These are phyloP conservation scores for Scrobipalpa atriplicella DNA, from an alignment of 2,888 invertebrate species.

Conservation along the genomic window DNA sequence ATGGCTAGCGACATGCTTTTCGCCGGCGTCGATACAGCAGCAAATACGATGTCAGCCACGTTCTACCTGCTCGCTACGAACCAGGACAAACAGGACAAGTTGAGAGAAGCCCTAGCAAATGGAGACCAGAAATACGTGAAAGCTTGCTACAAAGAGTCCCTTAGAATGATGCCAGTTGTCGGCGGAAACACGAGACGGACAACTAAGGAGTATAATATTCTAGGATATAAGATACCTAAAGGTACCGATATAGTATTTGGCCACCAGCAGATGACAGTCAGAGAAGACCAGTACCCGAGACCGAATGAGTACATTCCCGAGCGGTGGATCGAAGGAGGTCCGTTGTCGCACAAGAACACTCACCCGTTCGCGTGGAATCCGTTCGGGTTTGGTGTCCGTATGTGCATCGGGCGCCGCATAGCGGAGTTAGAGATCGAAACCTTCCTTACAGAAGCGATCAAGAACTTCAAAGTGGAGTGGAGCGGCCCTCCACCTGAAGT, in stretches of 20 bases:
- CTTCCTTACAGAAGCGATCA: conserved; percentile 53
- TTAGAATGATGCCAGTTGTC: conserved; percentile 80
- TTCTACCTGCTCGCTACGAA: conserved; percentile 82
- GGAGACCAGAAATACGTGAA: conserved; percentile 78
- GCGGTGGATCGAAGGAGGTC: conserved; percentile 82
- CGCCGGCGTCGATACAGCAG: conserved; percentile 84
- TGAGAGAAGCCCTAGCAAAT: conserved; percentile 74
- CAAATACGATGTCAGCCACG: conserved; percentile 71
- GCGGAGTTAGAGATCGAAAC: conserved; percentile 82
- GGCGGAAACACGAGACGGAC: conserved; percentile 74
- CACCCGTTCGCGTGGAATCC: conserved; percentile 84
- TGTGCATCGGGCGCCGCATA: conserved; percentile 84
- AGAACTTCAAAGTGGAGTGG: conserved; percentile 53
- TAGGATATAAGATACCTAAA: conserved; percentile 82
- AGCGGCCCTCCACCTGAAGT: conserved; percentile 42
- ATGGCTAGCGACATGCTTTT: conserved; percentile 84
- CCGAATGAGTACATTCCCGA: conserved; percentile 86
- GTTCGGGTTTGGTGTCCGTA: conserved; percentile 84
- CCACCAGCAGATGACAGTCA: conserved; percentile 84
- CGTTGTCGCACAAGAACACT: conserved; percentile 55
- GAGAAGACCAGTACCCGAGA: conserved; percentile 83
- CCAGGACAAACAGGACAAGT: conserved; percentile 80
- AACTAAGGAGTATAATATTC: conserved; percentile 74
- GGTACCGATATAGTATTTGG: conserved; percentile 51
- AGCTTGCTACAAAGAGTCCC: conserved; percentile 85